phyloP scores from a whole-genome alignment of 2,888 invertebrate species.

The Coremacera marginata region DNA sequence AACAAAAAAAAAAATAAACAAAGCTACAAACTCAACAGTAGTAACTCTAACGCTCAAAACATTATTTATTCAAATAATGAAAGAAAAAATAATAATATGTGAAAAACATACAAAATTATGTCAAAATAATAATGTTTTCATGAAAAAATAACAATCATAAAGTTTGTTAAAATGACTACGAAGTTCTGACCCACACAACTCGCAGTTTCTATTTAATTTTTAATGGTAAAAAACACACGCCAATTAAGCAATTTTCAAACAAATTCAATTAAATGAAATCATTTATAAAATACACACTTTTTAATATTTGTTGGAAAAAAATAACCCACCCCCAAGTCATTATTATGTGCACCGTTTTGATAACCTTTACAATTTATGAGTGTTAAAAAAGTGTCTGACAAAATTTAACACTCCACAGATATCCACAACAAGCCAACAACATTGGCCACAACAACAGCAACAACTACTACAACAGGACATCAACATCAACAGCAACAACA shows the following conservation, averaged over 20 bases:
- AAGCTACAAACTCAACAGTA: too few relatives aligned
- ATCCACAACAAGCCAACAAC: slow-evolving; percentile 50
- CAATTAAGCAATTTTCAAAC: slow-evolving; percentile 46
- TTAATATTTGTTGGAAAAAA: not conserved
- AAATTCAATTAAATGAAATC: slow-evolving; percentile 42
- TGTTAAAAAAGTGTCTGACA: slow-evolving; percentile 24
- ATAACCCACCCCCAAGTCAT: not conserved
- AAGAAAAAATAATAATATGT: too few relatives aligned
- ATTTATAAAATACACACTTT: slow-evolving; percentile 1
- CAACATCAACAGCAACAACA: slow-evolving; percentile 52
- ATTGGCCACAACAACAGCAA: slow-evolving; percentile 44
- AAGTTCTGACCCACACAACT: slow-evolving; percentile 12
- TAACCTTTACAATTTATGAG: slow-evolving; percentile 4
- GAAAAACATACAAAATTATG: too few relatives aligned
- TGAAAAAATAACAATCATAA: too few relatives aligned
- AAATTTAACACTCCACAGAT: slow-evolving; percentile 48
- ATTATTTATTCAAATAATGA: too few relatives aligned
- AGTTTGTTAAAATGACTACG: too few relatives aligned
- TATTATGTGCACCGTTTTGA: slow-evolving; percentile 19
- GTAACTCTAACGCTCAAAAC: too few relatives aligned
- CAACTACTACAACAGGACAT: slow-evolving; percentile 55
- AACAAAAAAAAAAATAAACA: too few relatives aligned
- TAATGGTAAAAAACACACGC: slow-evolving; percentile 41
- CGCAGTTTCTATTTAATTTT: slow-evolving; percentile 27
- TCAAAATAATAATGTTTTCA: too few relatives aligned